Evolutionary conservation across 2,797 vertebrate species (phyloP), one percentile per base, ranked within the genome.

Genomic region (Fratercula arctica): DNA sequence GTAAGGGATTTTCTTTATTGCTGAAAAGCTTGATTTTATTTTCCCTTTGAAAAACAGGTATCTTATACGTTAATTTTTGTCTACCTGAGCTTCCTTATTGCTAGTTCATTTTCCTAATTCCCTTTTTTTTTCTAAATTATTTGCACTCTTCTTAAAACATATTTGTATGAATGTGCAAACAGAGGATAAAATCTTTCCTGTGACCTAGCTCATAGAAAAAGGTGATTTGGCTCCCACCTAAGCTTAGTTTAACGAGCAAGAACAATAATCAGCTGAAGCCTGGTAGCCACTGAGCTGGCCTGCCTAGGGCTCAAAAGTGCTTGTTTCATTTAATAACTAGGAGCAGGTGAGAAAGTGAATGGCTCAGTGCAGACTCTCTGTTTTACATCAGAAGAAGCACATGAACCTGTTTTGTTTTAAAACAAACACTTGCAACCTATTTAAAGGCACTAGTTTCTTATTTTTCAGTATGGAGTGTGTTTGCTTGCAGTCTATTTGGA

Each of bases 391-490:
- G 35, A 66, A 61, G 57, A 6, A 48, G 11, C 31, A 48, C 31
- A 54, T 18, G 57, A 61, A 39, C 53, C 46, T 89, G 29, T 66
- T 93, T 54, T 77, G 41, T 59, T 74, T 94, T 54, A 45, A 89
- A 67, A 26, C 25, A 72, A 46, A 26, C 1, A 4, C 11, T 72
- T 75, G 29, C 33, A 85, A 39, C 6, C 28, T 48, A 31, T 89
- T 89, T 81, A 74, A 95, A 90, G 54, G 33, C 28, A 35, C 6
- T 46, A 9, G 8, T 19, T 83, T 25, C 7, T n/a, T 16, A 0
- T 33, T 72, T 6, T 21, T 63, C 0, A 6, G 17, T 39, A 5
- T 12, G 6, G 51, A 0, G 0, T n/a, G 1, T 69, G 6, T 1
- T 79, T 70, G n/a, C 3, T 57, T 80, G 17, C 0, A 6, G 64